Evolutionary conservation across 1,140 invertebrate species (phyloP).

Genomic region (Polypedilum pembai): DNA sequence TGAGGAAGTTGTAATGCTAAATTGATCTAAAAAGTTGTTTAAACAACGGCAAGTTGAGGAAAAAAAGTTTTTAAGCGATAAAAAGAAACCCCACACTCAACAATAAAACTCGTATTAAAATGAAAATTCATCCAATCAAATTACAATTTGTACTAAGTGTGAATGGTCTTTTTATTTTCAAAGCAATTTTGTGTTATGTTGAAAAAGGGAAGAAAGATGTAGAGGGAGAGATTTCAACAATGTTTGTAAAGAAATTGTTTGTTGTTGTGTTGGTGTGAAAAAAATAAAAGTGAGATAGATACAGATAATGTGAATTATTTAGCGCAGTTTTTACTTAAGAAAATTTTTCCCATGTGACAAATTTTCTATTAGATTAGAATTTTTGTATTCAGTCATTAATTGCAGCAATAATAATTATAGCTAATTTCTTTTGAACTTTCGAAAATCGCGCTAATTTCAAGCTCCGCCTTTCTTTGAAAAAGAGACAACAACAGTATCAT

Average conservation of each 20-base stretch:
- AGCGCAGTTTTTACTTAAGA: no score
- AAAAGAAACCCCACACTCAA: conserved; percentile 14
- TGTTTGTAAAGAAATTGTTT: neutral
- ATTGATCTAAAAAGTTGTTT: conserved; percentile 22
- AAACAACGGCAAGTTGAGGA: neutral
- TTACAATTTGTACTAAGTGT: conserved; percentile 15
- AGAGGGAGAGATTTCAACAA: neutral
- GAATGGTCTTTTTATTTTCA: conserved; percentile 25
- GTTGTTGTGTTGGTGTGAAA: neutral
- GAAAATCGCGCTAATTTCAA: neutral
- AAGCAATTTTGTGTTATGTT: neutral
- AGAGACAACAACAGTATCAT: neutral
- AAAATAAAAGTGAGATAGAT: neutral
- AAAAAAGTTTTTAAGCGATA: neutral
- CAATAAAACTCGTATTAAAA: conserved; percentile 9
- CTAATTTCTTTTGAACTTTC: no score
- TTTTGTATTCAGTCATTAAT: no score
- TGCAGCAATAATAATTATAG: no score
- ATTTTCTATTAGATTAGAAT: no score
- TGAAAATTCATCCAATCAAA: conserved; percentile 27
- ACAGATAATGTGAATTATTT: neutral
- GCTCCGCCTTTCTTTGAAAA: neutral
- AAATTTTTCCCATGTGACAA: no score
- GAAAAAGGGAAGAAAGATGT: neutral
- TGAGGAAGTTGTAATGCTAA: conserved; percentile 24